Evolutionary conservation across 2,888 invertebrate genomes (phyloP), one percentile per base, ranked within the genome.

Genomic region (Agonopterix alstromeriana): DNA sequence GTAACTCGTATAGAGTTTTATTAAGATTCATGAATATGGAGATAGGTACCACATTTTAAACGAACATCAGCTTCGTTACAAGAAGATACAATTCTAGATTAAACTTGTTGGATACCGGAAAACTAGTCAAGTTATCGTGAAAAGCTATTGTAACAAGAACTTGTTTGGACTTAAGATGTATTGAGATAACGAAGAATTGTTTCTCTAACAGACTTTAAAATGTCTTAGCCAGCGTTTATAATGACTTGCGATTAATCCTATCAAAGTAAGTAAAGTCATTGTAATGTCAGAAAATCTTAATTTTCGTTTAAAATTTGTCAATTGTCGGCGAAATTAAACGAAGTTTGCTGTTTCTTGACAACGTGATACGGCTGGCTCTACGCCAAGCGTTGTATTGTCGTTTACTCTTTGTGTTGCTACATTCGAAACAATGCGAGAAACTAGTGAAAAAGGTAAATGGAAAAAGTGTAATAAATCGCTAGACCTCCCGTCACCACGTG

Each of bases 271-370:
- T 76, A 72, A 70, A 73, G 69, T 65, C 65, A 59, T 57, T 61
- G 69, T 70, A 60, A 72, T 71, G 66, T 77, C 77, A 68, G 71
- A 77, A 77, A 78, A 65, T 68, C 60, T 77, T 80, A 77, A 77
- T 77, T 77, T 77, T 79, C 71, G 61, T 67, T 72, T 67, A 69
- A 77, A 80, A 73, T 76, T 77, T 74, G 75, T 70, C 77, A 72
- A 81, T 81, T 74, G 73, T 66, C 67, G 57, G 63, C 57, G 60
- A 66, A 75, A 79, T 80, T 76, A 72, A 71, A 75, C 66, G 65
- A 78, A 77, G 72, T 75, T 76, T 72, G 71, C 68, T 66, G 69
- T 77, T 69, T 63, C 70, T 72, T 73, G 69, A 74, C 65, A 64
- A 66, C 61, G 66, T 61, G 62, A 66, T 67, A 64, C 57, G 63